A percentile compares a stretch with the other conserved stretches of the same genome.
These are phyloP conservation scores for Odobenus rosmarus DNA, from an alignment of 2,113 vertebrate species.

Conservation along the genomic window DNA sequence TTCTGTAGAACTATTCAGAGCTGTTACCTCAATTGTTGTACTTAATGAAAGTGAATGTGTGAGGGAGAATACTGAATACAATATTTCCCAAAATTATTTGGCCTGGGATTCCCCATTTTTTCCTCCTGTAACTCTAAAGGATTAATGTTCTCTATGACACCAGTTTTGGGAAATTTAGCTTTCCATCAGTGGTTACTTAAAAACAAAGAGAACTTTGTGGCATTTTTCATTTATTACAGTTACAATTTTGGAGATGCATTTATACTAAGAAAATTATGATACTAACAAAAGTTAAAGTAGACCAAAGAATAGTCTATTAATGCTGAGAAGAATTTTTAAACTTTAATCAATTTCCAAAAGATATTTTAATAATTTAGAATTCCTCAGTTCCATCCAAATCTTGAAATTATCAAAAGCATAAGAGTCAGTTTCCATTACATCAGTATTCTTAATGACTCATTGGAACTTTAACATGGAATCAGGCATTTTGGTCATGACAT, in stretches of 20 bases:
- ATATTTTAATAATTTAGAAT: not conserved
- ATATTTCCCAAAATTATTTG: not conserved
- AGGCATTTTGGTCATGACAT: not conserved
- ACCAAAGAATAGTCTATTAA: not conserved
- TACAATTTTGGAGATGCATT: not conserved
- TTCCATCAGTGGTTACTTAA: not conserved
- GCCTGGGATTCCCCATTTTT: not conserved
- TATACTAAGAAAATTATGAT: not conserved
- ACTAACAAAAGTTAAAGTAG: not conserved
- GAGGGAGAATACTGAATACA: not conserved
- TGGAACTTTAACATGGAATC: not conserved
- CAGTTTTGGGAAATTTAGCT: not conserved
- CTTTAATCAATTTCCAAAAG: not conserved
- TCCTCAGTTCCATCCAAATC: not conserved
- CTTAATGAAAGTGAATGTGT: not conserved
- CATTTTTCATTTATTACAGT: not conserved
- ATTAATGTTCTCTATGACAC: not conserved
- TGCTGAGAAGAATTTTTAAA: not conserved
- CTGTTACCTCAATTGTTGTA: not conserved
- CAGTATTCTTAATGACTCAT: not conserved
- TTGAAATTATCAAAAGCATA: conserved; percentile 10
- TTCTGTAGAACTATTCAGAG: not conserved
- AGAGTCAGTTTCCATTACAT: not conserved
- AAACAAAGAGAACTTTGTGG: not conserved
- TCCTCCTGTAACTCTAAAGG: not conserved